Conservation (phyloP, 2,797 vertebrate species). For the Schizothorax lantsangensis region DNA sequence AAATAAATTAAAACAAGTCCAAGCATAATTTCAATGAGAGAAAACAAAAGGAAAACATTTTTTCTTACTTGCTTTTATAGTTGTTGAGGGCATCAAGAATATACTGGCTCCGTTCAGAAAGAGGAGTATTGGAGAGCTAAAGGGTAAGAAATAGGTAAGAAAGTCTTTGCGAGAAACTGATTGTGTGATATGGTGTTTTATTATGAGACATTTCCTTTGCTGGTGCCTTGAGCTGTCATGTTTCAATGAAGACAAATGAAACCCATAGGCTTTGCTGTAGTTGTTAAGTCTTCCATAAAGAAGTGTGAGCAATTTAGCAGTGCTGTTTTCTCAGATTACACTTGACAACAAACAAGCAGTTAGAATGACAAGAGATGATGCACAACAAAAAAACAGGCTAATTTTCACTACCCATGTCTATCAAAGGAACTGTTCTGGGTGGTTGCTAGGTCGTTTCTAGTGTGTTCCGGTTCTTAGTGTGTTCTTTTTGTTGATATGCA, state of each 20-base stretch:
- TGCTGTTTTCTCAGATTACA: conserved; percentile 36
- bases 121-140: conserved; percentile 88
- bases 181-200: neutral
- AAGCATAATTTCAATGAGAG: neutral
- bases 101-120: conserved; percentile 84
- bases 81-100: conserved; percentile 93
- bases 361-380: neutral
- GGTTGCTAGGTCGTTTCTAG: neutral
- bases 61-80: conserved; percentile 95
- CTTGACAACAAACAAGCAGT: conserved; percentile 5
- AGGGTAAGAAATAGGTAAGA: conserved; percentile 6
- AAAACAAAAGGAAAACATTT: conserved; percentile 1
- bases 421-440: neutral
- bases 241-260: conserved; percentile 51
- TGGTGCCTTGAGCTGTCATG: conserved; percentile 37
- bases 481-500: neutral
- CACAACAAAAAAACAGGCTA: neutral
- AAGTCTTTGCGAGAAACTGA: neutral
- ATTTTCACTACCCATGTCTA: neutral
- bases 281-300: conserved; percentile 16
- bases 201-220: conserved; percentile 36
- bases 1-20: neutral
- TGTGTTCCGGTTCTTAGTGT: neutral
- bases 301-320: conserved; percentile 25
- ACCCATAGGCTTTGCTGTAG: conserved; percentile 5